A percentile compares a stretch with the other conserved stretches of the same genome.
These are phyloP conservation scores for Microchrysa polita DNA, from an alignment of 2,888 invertebrate species.

Conservation along the genomic window DNA sequence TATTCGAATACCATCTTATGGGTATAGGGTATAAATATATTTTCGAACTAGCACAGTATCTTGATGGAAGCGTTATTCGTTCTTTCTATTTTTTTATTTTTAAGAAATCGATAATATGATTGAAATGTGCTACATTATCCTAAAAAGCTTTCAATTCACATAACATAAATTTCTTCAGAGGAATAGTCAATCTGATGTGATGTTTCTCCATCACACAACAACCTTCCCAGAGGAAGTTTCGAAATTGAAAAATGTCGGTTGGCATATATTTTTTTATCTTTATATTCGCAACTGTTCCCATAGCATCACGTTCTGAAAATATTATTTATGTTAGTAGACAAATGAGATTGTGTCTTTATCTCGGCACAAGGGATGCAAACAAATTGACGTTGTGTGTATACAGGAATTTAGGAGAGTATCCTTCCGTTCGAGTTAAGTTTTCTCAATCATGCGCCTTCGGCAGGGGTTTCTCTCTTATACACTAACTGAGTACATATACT, in stretches of 20 bases:
- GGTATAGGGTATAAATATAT: too few species aligned
- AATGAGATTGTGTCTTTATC: conserved; percentile 6
- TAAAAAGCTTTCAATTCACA: too few species aligned
- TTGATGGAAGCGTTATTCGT: too few species aligned
- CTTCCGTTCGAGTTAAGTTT: too few species aligned
- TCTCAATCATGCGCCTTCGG: conserved; percentile 9
- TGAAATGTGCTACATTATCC: too few species aligned
- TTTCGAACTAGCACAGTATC: too few species aligned
- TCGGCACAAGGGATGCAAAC: background rate
- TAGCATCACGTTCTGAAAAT: conserved; percentile 9
- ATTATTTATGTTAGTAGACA: conserved; percentile 5
- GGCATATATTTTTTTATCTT: background rate
- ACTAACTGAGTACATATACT: background rate
- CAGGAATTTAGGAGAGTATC: background rate
- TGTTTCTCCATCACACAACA: too few species aligned
- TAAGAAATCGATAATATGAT: too few species aligned
- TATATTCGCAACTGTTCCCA: background rate
- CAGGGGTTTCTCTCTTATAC: background rate
- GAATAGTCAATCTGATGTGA: too few species aligned
- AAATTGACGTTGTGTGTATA: background rate
- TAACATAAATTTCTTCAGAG: too few species aligned
- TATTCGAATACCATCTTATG: too few species aligned
- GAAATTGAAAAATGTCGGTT: conserved; percentile 23
- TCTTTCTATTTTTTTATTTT: too few species aligned
- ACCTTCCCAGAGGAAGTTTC: background rate